Conservation (phyloP, 2,113 vertebrate genomes). For the Hucho hucho region DNA sequence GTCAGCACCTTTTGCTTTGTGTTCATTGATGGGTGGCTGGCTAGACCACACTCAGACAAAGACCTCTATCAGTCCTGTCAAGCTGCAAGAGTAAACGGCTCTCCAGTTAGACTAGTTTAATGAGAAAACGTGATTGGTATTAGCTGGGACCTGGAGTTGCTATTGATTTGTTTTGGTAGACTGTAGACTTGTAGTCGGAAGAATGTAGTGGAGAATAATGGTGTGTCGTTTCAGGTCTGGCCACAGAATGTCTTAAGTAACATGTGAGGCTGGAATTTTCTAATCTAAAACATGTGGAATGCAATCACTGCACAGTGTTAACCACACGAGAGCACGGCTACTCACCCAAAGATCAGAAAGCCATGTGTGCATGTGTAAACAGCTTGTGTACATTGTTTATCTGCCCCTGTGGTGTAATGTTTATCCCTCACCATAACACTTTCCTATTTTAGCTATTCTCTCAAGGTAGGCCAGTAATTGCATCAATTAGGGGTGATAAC, state of each 20-base stretch:
- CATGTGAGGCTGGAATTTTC: not conserved
- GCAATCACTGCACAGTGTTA: slow-evolving; percentile 5
- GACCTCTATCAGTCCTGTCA: slow-evolving; percentile 19
- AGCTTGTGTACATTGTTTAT: slow-evolving; percentile 10
- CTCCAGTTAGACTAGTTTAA: slow-evolving; percentile 28
- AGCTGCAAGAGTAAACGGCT: slow-evolving; percentile 25
- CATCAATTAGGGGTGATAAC: slow-evolving; percentile 40
- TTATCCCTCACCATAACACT: not conserved
- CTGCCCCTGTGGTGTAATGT: not conserved
- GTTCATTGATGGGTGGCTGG: slow-evolving; percentile 31
- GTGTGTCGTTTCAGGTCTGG: slow-evolving; percentile 12
- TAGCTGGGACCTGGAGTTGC: slow-evolving; percentile 23
- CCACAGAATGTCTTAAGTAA: not conserved
- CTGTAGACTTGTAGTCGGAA: slow-evolving; percentile 27
- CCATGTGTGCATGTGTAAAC: slow-evolving; percentile 17
- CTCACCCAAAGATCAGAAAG: slow-evolving; percentile 22
- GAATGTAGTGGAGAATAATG: slow-evolving; percentile 18
- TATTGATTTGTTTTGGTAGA: slow-evolving; percentile 46
- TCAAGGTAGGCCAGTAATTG: slow-evolving; percentile 44
- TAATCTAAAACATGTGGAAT: not conserved
- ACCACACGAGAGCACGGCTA: slow-evolving; percentile 8
- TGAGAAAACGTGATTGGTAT: slow-evolving; percentile 44
- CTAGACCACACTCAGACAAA: slow-evolving; percentile 24
- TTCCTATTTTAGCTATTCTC: slow-evolving; percentile 5
- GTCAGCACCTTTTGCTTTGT: slow-evolving; percentile 22